A percentile compares a stretch with the other conserved stretches of the same genome.
These are phyloP conservation scores for Pseudachorutes palmiensis DNA, from an alignment of 1,140 invertebrate genomes.

Conservation along the genomic window DNA sequence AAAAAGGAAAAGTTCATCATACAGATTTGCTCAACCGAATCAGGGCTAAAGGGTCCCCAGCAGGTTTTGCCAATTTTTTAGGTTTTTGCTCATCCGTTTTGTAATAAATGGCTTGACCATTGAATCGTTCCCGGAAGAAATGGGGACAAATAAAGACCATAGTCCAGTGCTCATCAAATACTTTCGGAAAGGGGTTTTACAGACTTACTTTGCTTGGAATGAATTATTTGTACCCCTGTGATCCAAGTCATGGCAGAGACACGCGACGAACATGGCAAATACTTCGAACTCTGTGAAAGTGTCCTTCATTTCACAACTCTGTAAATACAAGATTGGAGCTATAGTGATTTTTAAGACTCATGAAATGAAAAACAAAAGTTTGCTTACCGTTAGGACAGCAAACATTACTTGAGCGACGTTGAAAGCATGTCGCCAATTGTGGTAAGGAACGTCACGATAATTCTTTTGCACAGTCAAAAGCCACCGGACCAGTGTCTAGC, in stretches of 20 bases:
- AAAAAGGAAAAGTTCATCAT: too few relatives aligned
- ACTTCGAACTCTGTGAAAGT: conserved; percentile 41
- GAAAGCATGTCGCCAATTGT: conserved; percentile 45
- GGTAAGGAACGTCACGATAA: conserved; percentile 52
- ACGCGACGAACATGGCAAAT: conserved; percentile 42
- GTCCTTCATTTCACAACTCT: conserved; percentile 42
- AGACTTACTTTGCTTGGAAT: conserved; percentile 43
- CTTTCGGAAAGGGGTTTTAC: too few relatives aligned
- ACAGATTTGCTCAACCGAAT: too few relatives aligned
- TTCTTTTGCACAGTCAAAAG: conserved; percentile 53
- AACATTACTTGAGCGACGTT: conserved; percentile 53
- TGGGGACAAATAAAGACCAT: too few relatives aligned
- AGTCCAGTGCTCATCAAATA: too few relatives aligned
- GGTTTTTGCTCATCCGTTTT: too few relatives aligned
- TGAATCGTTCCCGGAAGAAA: too few relatives aligned
- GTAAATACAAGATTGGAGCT: conserved; percentile 12
- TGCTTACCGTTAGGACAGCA: conserved; percentile 44
- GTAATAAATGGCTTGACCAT: too few relatives aligned
- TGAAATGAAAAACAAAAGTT: not conserved
- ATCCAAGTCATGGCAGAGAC: conserved; percentile 42
- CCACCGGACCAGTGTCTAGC: conserved; percentile 47
- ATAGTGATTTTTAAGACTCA: too few relatives aligned
- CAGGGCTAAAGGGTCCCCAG: too few relatives aligned
- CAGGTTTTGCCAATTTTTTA: too few relatives aligned
- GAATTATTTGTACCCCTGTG: conserved; percentile 47